Percentiles rank a stretch among this genome's conserved stretches.
Conservation (phyloP, 30 jellyfish, hydroid and myxozoan species). For the Cassiopea xamachana region DNA sequence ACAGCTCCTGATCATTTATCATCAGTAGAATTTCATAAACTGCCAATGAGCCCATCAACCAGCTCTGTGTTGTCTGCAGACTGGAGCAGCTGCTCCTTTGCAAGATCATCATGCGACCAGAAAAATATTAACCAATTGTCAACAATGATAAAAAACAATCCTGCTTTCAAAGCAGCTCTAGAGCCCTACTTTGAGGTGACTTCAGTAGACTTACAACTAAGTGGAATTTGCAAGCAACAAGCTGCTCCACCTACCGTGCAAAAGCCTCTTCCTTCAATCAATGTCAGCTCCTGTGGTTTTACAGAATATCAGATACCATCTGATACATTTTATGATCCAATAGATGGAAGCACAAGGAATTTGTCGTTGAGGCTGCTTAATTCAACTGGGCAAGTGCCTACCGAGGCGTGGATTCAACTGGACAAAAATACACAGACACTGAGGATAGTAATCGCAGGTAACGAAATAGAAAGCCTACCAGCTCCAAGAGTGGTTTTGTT, state of each 20-base stretch:
- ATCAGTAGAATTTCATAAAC: conserved; percentile 48
- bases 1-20: conserved; percentile 19
- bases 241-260: conserved; percentile 73
- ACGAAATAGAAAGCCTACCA: not conserved
- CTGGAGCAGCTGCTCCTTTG: conserved; percentile 80
- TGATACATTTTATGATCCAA: conserved; percentile 79
- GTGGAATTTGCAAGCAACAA: conserved; percentile 72
- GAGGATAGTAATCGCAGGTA: conserved; percentile 27
- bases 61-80: conserved; percentile 41
- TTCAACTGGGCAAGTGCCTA: conserved; percentile 33
- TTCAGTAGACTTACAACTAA: not conserved
- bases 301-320: conserved; percentile 62
- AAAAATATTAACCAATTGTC: conserved; percentile 3
- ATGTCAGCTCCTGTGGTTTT: conserved; percentile 73
- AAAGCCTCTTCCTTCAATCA: conserved; percentile 69
- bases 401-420: conserved; percentile 59
- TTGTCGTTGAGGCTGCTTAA: conserved; percentile 59
- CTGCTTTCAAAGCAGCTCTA: conserved; percentile 56
- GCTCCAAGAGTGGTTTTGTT: conserved; percentile 41
- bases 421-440: conserved; percentile 64
- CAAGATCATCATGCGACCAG: conserved; percentile 60
- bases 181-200: conserved; percentile 30
- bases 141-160: conserved; percentile 20
- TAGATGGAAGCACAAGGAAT: conserved; percentile 84
- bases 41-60: conserved; percentile 31